phyloP scores from a whole-genome alignment of 2,113 vertebrate genomes.

The Grus americana region DNA sequence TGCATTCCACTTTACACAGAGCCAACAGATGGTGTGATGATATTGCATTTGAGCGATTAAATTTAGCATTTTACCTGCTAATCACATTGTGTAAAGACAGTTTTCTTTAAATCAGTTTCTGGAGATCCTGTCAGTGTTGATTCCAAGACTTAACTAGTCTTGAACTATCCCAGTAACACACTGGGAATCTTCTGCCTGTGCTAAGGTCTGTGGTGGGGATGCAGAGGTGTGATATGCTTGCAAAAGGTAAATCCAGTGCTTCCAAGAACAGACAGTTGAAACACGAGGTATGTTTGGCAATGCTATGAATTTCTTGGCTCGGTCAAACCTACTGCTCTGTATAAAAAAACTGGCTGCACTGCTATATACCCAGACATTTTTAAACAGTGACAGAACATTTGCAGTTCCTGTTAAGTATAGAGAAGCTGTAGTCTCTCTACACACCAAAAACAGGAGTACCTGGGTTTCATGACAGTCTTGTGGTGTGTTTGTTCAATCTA shows the following conservation, averaged over 20 bases:
- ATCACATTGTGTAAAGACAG: not conserved
- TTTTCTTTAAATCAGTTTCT: not conserved
- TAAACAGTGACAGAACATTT: not conserved
- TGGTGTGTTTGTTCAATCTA: not conserved
- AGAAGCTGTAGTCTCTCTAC: not conserved
- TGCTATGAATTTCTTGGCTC: not conserved
- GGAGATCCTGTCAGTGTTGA: not conserved
- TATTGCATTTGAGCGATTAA: not conserved
- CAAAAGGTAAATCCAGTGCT: not conserved
- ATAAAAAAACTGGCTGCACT: not conserved
- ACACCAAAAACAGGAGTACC: not conserved
- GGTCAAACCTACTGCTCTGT: not conserved
- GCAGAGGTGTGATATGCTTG: not conserved
- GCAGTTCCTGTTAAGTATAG: not conserved
- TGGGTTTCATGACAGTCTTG: not conserved
- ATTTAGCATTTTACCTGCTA: not conserved
- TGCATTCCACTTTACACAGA: not conserved
- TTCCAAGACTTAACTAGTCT: not conserved
- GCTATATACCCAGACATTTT: not conserved
- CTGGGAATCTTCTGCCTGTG: not conserved
- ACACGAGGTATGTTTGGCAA: not conserved
- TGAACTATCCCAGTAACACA: not conserved
- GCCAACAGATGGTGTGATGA: not conserved
- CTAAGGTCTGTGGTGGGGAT: not conserved
- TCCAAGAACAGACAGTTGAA: not conserved